A percentile compares a stretch with the other conserved stretches of the same genome.
Evolutionary conservation across 2,888 invertebrate genomes (phyloP).

Genomic region (Lamproptera curius): DNA sequence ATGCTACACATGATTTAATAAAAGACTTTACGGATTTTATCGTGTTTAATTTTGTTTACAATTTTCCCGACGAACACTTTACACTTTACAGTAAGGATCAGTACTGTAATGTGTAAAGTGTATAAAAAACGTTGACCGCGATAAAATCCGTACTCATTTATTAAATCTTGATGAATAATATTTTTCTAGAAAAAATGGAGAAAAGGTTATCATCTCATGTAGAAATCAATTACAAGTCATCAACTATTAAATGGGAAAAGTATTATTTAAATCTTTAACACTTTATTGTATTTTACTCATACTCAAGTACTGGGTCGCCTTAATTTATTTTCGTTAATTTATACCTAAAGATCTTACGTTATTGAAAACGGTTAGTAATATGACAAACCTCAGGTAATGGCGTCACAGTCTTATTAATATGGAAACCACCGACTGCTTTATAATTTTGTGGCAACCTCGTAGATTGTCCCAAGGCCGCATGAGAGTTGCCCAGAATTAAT

Average conservation of each 20-base stretch:
- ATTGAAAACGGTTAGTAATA: neutral
- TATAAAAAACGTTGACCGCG: too few relatives aligned
- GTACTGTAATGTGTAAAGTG: too few relatives aligned
- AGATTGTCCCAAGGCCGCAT: slow-evolving; percentile 32
- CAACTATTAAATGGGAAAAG: neutral
- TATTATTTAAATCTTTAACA: neutral
- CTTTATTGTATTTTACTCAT: neutral
- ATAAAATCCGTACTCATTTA: too few relatives aligned
- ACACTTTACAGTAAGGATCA: too few relatives aligned
- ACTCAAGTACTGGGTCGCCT: neutral
- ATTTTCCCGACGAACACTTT: too few relatives aligned
- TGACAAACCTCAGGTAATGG: slow-evolving; percentile 43
- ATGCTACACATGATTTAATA: too few relatives aligned
- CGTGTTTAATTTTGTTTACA: too few relatives aligned
- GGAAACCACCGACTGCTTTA: slow-evolving; percentile 47
- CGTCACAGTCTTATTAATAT: slow-evolving; percentile 38
- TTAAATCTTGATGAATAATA: too few relatives aligned
- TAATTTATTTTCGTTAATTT: neutral
- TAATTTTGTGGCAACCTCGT: slow-evolving; percentile 43
- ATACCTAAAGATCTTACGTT: neutral
- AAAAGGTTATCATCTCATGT: too few relatives aligned
- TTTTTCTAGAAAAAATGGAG: too few relatives aligned
- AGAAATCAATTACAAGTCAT: too few relatives aligned
- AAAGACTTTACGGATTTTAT: too few relatives aligned
- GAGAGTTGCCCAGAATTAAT: slow-evolving; percentile 32